Evolutionary conservation across 2,888 invertebrate species (phyloP).

Genomic region (Caenorhabditis doughertyi): DNA sequence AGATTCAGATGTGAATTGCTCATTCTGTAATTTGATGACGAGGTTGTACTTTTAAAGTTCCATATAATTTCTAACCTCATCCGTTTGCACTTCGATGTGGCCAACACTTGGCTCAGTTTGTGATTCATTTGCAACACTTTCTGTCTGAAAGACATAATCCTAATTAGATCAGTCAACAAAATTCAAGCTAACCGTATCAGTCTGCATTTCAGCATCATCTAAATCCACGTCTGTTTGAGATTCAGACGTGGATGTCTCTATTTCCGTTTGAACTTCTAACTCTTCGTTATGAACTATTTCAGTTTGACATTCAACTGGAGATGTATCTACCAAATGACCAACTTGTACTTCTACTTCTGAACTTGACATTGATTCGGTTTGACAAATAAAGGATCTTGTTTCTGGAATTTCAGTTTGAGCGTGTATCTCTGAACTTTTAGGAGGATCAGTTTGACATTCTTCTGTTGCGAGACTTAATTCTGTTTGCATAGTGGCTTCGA

Average conservation of each 20-base stretch:
- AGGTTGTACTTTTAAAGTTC: too few relatives aligned
- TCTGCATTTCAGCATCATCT: slow-evolving; percentile 26
- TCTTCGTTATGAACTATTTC: slow-evolving; percentile 2
- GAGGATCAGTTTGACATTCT: slow-evolving; percentile 22
- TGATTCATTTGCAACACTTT: slow-evolving; percentile 3
- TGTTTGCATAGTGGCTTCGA: slow-evolving; percentile 32
- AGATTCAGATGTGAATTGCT: background rate
- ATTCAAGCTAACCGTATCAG: slow-evolving; percentile 17
- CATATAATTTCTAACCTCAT: background rate
- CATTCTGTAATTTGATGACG: slow-evolving; percentile 3
- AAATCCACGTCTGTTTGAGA: slow-evolving; percentile 19
- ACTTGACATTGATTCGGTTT: slow-evolving; percentile 1
- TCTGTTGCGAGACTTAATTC: background rate
- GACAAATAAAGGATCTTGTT: slow-evolving; percentile 26
- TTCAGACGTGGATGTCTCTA: background rate
- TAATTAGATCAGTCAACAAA: background rate
- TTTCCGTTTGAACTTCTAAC: slow-evolving; percentile 40
- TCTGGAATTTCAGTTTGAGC: slow-evolving; percentile 27
- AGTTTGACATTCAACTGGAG: slow-evolving; percentile 29
- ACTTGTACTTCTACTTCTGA: slow-evolving; percentile 10
- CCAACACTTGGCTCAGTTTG: slow-evolving; percentile 8
- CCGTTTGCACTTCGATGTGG: slow-evolving; percentile 37
- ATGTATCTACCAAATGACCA: background rate
- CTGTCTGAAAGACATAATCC: slow-evolving; percentile 5
- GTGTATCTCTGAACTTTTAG: background rate